Percentiles rank a stretch among this genome's conserved stretches.
phyloP scores from a whole-genome alignment of 2,113 vertebrate species.

The Elgaria multicarinata region DNA sequence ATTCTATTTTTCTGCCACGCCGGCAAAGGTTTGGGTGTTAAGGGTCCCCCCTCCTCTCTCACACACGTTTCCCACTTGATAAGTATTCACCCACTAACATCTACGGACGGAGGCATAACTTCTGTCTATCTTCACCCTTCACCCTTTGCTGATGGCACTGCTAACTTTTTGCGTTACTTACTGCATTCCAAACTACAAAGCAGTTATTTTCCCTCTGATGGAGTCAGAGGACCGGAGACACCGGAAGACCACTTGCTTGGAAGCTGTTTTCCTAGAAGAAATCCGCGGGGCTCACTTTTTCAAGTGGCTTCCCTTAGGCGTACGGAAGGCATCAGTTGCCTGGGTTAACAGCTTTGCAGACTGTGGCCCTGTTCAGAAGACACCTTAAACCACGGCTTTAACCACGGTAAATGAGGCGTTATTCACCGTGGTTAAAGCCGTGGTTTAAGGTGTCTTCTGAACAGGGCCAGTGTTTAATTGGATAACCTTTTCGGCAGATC shows the following conservation, averaged over 20 bases:
- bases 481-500: not conserved
- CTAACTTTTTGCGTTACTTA: not conserved
- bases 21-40: not conserved
- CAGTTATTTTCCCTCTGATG: not conserved
- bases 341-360: not conserved
- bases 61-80: no score
- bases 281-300: not conserved
- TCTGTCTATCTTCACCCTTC: not conserved
- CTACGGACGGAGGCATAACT: not conserved
- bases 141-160: not conserved
- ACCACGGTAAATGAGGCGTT: no score
- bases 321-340: not conserved
- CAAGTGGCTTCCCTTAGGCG: no score
- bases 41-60: no score
- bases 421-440: no score
- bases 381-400: no score
- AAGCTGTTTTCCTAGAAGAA: not conserved
- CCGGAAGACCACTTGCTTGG: not conserved
- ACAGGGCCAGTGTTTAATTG: no score
- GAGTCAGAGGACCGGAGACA: not conserved
- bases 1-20: not conserved
- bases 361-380: no score
- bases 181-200: not conserved
- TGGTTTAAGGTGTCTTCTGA: no score
- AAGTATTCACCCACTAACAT: not conserved